Base-by-base conservation (phyloP, 2,113 vertebrate species). In the Rhynchomys soricoides region DNA sequence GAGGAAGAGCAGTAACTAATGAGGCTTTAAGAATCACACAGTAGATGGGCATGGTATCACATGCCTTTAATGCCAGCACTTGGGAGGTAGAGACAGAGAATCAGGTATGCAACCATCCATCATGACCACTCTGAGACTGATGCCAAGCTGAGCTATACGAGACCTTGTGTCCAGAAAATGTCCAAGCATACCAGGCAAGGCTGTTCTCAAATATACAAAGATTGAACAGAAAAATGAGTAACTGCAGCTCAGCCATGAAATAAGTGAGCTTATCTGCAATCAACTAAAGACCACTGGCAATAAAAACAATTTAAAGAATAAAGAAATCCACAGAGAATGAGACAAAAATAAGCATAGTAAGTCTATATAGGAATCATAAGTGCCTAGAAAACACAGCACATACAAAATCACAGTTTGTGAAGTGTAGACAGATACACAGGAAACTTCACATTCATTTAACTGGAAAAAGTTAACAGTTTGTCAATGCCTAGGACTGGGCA, bases 141-240 rank as follows among this genome's bases (percentile, higher is more conserved):
- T 0, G 13, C 21, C 66, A 71, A 22, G 22, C 21, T 40, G 34
- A 50, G 12, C 37, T 55, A 55, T 11, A 88, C 16, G 19, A 55
- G 48, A 29, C 48, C 34, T 73, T 70, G 48, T 52, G 34, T 70
- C 64, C 85, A 52, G 0, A 34, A n/a, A n/a, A 73, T 0, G 40
- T 3, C 29, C 37, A 52, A 37, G 34, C 66, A 55, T 22, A 87
- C 70, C 22, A 52, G 34, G 85, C 64, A 86, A 74, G 21, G 79
- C 7, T 45, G 89, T 62, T 97, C 94, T 90, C 40, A 94, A 88
- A 93, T 43, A 87, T n/a, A 89, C 9, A 85, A 91, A 90, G 29
- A 92, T 59, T 24, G 34, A 93, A 8, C 21, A 87, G 11, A 96
- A 92, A 97, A 92, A 82, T 21, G 21, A 95, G 26, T 45, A 13